Evolutionary conservation across 2,797 vertebrate genomes (phyloP).

Genomic region (Streptopelia turtur): DNA sequence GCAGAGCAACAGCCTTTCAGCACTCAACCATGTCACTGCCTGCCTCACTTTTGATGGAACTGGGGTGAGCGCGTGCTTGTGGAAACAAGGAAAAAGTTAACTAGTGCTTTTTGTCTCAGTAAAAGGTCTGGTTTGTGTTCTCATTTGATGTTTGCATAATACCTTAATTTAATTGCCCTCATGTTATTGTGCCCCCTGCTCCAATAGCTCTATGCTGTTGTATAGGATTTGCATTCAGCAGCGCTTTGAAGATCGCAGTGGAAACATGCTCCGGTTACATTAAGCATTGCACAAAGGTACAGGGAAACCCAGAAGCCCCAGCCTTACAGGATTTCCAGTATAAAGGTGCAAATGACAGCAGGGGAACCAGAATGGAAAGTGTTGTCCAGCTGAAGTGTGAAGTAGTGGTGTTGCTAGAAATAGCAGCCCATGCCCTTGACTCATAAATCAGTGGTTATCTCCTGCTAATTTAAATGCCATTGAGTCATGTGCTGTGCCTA

Average conservation of each 20-base stretch:
- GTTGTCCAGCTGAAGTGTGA: background rate
- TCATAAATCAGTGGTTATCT: constrained; percentile 28
- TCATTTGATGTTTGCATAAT: background rate
- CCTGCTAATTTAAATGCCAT: background rate
- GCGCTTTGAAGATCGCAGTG: background rate
- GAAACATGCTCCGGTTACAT: background rate
- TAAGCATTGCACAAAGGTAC: background rate
- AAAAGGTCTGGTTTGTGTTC: background rate
- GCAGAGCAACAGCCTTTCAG: constrained; percentile 62
- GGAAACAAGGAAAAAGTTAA: background rate
- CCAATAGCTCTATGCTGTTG: background rate
- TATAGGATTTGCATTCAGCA: background rate
- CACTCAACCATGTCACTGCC: constrained; percentile 31
- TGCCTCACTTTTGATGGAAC: constrained; percentile 33
- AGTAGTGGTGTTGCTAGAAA: background rate
- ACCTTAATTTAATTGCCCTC: background rate
- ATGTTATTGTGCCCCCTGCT: background rate
- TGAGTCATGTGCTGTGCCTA: background rate
- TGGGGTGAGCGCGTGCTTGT: background rate
- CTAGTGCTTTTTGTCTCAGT: background rate
- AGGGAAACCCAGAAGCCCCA: background rate
- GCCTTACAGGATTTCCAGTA: background rate
- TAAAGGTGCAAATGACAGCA: background rate
- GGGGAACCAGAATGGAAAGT: background rate
- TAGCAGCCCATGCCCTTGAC: constrained; percentile 3